Conservation (phyloP, 2,113 vertebrate genomes). For the Coryphaenoides rupestris region DNA sequence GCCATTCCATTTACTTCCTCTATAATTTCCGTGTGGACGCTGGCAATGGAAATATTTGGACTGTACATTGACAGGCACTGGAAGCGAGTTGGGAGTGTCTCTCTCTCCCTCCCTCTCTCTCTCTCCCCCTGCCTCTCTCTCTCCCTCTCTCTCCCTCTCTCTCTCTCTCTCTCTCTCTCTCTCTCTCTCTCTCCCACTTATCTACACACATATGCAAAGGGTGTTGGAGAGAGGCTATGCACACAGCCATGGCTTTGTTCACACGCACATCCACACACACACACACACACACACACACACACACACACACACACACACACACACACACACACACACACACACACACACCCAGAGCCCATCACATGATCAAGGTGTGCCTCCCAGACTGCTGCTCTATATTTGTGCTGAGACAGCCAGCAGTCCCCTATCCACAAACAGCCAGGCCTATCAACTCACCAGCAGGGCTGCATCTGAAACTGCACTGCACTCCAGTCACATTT, state of each 20-base stretch:
- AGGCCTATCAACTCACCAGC: no score
- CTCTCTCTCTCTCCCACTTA: constrained; percentile 44
- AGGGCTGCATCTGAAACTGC: no score
- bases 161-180: constrained; percentile 37
- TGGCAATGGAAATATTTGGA: constrained; percentile 74
- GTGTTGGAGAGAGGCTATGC: constrained; percentile 44
- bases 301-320: constrained; percentile 13
- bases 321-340: constrained; percentile 20
- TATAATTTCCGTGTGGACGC: constrained; percentile 48
- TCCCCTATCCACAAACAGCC: constrained; percentile 24
- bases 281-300: constrained; percentile 19
- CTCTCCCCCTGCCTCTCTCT: constrained; percentile 17
- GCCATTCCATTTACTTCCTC: constrained; percentile 7
- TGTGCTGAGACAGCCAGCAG: constrained; percentile 32
- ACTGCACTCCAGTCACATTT: no score
- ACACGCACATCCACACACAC: constrained; percentile 40
- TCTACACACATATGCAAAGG: constrained; percentile 76
- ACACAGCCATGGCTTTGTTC: constrained; percentile 62
- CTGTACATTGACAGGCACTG: constrained; percentile 61
- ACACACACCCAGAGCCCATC: constrained; percentile 33
- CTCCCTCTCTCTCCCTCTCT: constrained; percentile 29
- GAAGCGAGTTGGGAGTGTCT: constrained; percentile 45
- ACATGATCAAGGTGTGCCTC: constrained; percentile 60
- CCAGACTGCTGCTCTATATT: constrained; percentile 29
- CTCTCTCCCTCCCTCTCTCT: constrained; percentile 8